Evolutionary conservation across 2,113 vertebrate genomes (phyloP).

Genomic region (Hypanus sabinus): DNA sequence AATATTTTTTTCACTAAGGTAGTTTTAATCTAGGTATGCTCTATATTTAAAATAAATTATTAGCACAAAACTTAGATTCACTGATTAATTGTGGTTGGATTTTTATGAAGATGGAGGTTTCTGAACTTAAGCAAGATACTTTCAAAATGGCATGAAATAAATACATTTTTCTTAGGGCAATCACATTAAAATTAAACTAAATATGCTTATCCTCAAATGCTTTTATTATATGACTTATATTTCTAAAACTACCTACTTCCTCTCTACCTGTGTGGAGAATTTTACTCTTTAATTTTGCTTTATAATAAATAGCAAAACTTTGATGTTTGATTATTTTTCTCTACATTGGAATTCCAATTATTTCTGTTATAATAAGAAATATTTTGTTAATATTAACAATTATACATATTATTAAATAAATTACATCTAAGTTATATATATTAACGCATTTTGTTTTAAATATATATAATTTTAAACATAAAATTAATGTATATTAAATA

Average conservation of each 20-base stretch:
- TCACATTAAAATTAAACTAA: conserved; percentile 4
- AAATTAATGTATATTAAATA: no score
- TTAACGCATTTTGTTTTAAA: no score
- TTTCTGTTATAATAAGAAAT: background rate
- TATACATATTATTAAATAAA: no score
- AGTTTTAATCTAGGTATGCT: background rate
- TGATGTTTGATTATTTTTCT: background rate
- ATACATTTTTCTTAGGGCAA: background rate
- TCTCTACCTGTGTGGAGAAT: background rate
- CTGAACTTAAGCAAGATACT: background rate
- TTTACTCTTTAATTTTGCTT: background rate
- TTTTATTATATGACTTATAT: background rate
- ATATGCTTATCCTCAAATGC: background rate
- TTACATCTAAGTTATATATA: no score
- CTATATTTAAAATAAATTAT: background rate
- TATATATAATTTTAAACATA: no score
- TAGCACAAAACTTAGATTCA: background rate
- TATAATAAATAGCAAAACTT: background rate
- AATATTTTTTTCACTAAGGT: background rate
- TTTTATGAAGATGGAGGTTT: no score
- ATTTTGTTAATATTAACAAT: background rate
- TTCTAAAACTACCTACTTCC: background rate
- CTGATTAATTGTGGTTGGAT: background rate
- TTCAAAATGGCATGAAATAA: background rate
- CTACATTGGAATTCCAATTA: background rate